Evolutionary conservation across 2,797 vertebrate species (phyloP), one percentile per base, ranked within the genome.

Genomic region (Jordanella pulchra): DNA sequence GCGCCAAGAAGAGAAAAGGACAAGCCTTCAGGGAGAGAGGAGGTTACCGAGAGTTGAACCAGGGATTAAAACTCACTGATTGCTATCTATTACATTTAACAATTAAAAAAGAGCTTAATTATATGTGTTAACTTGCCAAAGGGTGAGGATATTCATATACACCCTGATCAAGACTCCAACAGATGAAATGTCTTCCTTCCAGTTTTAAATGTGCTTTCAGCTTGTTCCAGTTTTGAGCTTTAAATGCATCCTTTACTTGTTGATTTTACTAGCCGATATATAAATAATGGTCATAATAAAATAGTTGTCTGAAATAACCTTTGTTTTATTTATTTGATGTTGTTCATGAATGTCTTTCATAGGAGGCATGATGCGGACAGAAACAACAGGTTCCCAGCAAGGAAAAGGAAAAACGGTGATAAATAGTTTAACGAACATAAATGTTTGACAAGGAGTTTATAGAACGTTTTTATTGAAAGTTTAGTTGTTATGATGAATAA

Each of bases 31-130:
- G 92, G 86, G 72, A 86, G 73, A 81, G 27, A 68, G 42, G 86
- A 84, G 94, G 94, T 95, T 86, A 94, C 79, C 23, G 76, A 85
- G 87, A 95, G 94, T 94, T 95, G 93, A 95, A 91, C 93, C 86
- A 81, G 91, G 91, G 92, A 94, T 95, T 94, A 89, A 88, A 92
- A 91, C 65, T 78, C 82, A 5, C 68, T 74, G 93, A 94, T 92
- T 79, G 68, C 71, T 89, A 94, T 94, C 93, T 89, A 66, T 81
- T 60, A 11, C 23, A 66, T 77, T 77, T 79, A 45, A 74, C 88
- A 86, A 84, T 87, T 86, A 77, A 88, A 90, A 89, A 83, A 76
- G 81, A 18, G 54, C 66, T 51, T 86, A 87, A 91, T 89, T 86
- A 85, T 66, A 89, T 4, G 65, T 75, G 54, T 32, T 65, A 69